These are phyloP conservation scores for Musca domestica DNA, from an alignment of 1,140 invertebrate species.

Conservation along the genomic window DNA sequence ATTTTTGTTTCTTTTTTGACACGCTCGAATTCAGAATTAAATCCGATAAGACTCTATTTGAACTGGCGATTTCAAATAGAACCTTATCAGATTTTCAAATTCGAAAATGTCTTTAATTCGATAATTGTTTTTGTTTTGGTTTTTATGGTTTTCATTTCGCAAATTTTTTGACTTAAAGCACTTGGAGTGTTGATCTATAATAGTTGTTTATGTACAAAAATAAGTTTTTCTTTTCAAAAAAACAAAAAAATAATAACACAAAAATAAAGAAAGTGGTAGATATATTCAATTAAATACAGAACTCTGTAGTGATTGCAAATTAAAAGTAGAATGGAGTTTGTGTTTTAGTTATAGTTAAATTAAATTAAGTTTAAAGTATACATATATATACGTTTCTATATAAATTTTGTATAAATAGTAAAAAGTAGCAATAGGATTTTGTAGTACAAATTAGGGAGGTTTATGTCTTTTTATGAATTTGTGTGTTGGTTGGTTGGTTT, in stretches of 20 bases:
- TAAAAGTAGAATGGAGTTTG: neutral
- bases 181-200: conserved; percentile 15
- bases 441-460: conserved; percentile 12
- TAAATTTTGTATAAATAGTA: conserved; percentile 13
- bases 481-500: neutral
- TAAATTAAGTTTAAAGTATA: neutral
- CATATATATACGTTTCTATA: neutral
- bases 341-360: conserved; percentile 1
- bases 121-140: conserved; percentile 29
- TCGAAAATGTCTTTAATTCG: neutral
- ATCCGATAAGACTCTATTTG: conserved; percentile 31
- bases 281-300: neutral
- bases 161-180: conserved; percentile 11
- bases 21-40: conserved; percentile 17
- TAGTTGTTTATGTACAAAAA: conserved; percentile 14
- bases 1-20: conserved; percentile 16
- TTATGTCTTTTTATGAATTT: conserved; percentile 1
- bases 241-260: neutral
- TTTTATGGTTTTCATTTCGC: conserved; percentile 22
- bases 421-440: conserved; percentile 3
- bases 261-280: conserved; percentile 4
- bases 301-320: neutral
- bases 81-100: neutral
- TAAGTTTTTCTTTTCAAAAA: conserved; percentile 1
- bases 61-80: conserved; percentile 47